phyloP scores from a whole-genome alignment of 2,113 vertebrate species.

The Chionomys nivalis region DNA sequence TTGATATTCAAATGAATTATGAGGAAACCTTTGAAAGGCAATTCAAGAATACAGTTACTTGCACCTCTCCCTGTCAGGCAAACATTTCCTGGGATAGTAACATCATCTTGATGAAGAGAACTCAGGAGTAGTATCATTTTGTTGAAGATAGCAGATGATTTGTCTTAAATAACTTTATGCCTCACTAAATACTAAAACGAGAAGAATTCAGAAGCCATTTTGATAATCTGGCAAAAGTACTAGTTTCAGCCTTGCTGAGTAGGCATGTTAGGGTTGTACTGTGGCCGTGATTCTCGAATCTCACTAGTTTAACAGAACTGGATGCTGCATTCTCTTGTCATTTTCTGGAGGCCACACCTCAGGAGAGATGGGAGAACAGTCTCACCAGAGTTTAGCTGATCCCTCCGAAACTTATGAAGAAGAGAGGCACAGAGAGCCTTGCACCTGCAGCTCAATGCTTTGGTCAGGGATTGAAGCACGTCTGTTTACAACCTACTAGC shows the following conservation, averaged over 20 bases:
- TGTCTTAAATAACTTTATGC: background rate
- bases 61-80: background rate
- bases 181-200: constrained; percentile 36
- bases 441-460: background rate
- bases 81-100: constrained; percentile 9
- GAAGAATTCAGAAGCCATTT: background rate
- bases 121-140: background rate
- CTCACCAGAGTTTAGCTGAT: background rate
- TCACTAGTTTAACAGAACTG: background rate
- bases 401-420: background rate
- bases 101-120: background rate
- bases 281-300: background rate
- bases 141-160: background rate
- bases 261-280: background rate
- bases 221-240: background rate
- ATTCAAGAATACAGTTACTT: background rate
- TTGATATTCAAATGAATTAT: constrained; percentile 5
- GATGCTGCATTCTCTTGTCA: background rate
- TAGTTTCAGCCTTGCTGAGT: background rate
- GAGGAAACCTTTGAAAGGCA: background rate
- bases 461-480: background rate
- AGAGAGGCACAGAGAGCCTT: background rate
- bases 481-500: background rate
- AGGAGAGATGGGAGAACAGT: background rate
- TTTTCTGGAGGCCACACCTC: background rate